Evolutionary conservation across 2,113 vertebrate genomes (phyloP).

Genomic region (Hydrolagus affinis): DNA sequence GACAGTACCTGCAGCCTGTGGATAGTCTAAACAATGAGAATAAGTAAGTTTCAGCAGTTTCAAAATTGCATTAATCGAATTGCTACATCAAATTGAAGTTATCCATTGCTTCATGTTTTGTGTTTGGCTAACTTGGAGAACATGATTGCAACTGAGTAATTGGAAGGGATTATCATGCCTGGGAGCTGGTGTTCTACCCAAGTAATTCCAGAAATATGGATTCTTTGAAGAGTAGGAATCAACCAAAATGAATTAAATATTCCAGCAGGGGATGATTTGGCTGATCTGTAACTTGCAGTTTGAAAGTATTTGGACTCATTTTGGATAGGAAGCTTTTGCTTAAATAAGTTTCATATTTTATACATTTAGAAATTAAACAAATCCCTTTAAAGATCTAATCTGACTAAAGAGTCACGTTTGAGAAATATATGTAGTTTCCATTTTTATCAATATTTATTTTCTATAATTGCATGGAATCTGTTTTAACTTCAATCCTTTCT

Average conservation of each 20-base stretch:
- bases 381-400: neutral
- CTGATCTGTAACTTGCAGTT: neutral
- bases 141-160: no score
- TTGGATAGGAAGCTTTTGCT: neutral
- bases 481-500: neutral
- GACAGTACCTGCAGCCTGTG: constrained; percentile 87
- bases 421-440: neutral
- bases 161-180: neutral
- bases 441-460: neutral
- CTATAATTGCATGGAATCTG: neutral
- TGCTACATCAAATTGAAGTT: constrained; percentile 17
- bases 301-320: neutral
- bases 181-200: neutral
- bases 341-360: neutral
- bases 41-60: constrained; percentile 71
- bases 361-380: neutral
- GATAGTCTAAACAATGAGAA: constrained; percentile 95
- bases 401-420: neutral
- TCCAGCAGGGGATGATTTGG: neutral
- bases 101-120: neutral
- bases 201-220: neutral
- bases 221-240: neutral
- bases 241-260: neutral
- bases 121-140: neutral
- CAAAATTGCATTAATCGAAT: neutral